Evolutionary conservation across 2,113 vertebrate genomes (phyloP), one percentile per base, ranked within the genome.

Genomic region (Mola mola): DNA sequence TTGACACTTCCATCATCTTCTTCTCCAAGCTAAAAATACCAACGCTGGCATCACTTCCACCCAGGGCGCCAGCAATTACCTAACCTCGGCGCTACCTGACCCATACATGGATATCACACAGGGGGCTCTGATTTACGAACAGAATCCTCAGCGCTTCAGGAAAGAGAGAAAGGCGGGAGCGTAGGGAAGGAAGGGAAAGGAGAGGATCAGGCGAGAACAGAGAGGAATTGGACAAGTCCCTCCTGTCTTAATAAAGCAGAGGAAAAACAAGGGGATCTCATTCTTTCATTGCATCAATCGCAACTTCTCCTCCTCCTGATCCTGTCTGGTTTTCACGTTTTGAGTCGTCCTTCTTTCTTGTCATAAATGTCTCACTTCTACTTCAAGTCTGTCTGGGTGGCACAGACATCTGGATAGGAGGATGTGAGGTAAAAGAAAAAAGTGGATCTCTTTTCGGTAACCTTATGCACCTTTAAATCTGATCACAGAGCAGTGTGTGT

Each of bases 271-370:
- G 8, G 4, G 26, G 31, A 36, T 61, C 25, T 11, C 41, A 58
- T 70, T 72, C 22, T 15, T 25, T 44, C 9, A 11, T 2, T 49
- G 33, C 0, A 26, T 12, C 1, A 20, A 34, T 17, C 6, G 1
- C 22, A n/a, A n/a, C 13, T 1, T 20, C 24, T 75, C 19, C 17
- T 71, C 43, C 57, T 49, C 20, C 44, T 65, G 3, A 29, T 65
- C 64, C 65, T 60, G 82, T 59, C 79, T 88, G 85, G 59, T 81
- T 73, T 81, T 72, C 76, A 86, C 81, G 85, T 81, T 80, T 60
- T 48, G 49, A 78, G 61, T 63, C 7, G 73, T 4, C 66, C 37
- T 41, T 65, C 48, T 40, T 63, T 76, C 41, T 11, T 26, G 42
- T 37, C 20, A 34, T 31, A 66, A 66, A 60, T 57, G 13, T 49